These are phyloP conservation scores for Rotaria macrura DNA, from an alignment of 2,888 invertebrate species.

Conservation along the genomic window DNA sequence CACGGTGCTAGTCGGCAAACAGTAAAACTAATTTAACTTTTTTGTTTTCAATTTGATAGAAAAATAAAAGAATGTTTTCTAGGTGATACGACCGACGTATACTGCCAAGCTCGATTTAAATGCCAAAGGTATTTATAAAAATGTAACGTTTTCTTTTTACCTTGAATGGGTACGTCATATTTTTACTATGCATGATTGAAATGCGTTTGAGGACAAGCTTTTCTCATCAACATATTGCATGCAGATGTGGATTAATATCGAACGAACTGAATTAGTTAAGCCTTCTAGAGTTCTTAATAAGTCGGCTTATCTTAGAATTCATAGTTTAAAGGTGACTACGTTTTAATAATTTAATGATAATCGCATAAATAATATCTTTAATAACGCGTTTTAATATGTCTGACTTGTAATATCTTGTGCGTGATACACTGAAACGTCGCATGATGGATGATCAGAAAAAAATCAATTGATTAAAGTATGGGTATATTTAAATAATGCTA, in stretches of 20 bases:
- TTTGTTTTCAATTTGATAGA: not conserved
- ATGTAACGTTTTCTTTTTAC: not conserved
- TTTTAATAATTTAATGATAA: not conserved
- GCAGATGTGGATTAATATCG: too few species aligned
- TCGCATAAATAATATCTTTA: not conserved
- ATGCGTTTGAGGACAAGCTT: too few species aligned
- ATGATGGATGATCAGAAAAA: too few species aligned
- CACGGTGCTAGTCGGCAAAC: not conserved
- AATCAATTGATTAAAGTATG: too few species aligned
- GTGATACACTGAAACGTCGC: too few species aligned
- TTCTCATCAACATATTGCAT: too few species aligned
- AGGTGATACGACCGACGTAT: not conserved
- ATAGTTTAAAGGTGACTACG: not conserved
- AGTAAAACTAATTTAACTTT: not conserved
- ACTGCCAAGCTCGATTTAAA: not conserved
- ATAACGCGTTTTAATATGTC: not conserved
- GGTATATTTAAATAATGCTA: too few species aligned
- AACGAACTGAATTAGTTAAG: too few species aligned
- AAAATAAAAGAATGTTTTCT: not conserved
- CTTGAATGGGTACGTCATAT: not conserved
- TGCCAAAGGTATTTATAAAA: not conserved
- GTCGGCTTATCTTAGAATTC: not conserved
- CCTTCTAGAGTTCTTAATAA: not conserved
- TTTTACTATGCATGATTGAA: too few species aligned
- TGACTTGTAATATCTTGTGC: too few species aligned